These are phyloP conservation scores for Squalus acanthias DNA, from an alignment of 2,797 vertebrate genomes.

Conservation along the genomic window DNA sequence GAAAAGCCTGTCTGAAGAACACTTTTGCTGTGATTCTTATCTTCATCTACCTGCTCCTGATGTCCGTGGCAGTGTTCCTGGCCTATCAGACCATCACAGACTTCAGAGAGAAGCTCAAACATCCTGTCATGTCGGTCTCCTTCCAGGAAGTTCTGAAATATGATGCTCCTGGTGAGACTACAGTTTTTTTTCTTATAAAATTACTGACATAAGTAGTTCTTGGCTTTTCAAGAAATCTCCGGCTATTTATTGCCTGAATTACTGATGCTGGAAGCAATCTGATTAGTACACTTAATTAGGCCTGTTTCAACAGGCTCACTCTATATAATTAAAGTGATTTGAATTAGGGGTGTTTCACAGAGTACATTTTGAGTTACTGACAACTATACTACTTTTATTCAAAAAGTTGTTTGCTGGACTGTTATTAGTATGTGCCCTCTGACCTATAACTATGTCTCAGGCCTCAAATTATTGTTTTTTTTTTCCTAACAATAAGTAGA, in stretches of 20 bases:
- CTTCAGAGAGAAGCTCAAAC: constrained; percentile 82
- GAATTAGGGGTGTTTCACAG: background rate
- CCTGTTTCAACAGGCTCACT: background rate
- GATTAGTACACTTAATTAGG: background rate
- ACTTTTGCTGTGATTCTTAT: constrained; percentile 84
- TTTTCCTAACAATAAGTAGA: background rate
- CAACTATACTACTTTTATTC: background rate
- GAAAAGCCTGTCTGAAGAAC: constrained; percentile 86
- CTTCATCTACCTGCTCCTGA: constrained; percentile 86
- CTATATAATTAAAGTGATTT: background rate
- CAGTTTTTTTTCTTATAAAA: background rate
- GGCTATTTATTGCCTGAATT: background rate
- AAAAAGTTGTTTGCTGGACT: background rate
- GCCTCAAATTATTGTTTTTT: background rate
- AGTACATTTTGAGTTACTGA: background rate
- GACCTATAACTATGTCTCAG: background rate
- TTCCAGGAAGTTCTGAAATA: constrained; percentile 87
- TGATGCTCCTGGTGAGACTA: constrained; percentile 71
- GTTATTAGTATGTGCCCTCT: background rate
- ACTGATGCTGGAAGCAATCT: background rate
- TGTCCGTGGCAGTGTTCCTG: constrained; percentile 80
- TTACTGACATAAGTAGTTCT: background rate
- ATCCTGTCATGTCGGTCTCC: constrained; percentile 92
- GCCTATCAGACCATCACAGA: constrained; percentile 94
- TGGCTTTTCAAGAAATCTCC: background rate